A percentile compares a stretch with the other conserved stretches of the same genome.
Conservation (phyloP, 2,888 invertebrate species). For the Zygaena filipendulae region DNA sequence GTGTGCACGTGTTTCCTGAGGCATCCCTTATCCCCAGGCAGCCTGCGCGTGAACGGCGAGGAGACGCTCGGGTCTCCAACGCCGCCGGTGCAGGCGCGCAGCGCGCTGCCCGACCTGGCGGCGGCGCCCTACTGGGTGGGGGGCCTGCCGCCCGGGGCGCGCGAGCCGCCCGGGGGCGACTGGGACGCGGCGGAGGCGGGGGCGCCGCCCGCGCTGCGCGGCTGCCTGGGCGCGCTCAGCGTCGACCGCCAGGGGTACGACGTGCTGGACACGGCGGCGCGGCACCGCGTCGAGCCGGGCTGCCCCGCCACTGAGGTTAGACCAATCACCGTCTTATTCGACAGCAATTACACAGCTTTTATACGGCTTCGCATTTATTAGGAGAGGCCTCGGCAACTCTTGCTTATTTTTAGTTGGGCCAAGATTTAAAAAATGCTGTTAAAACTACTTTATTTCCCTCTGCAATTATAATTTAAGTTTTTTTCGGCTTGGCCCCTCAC, state of each 20-base stretch:
- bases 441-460: no score
- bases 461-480: no score
- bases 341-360: not conserved
- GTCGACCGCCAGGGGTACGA: conserved; percentile 79
- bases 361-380: no score
- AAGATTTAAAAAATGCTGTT: no score
- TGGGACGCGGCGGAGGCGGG: conserved; percentile 18
- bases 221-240: conserved; percentile 84
- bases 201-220: conserved; percentile 70
- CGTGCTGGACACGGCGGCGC: conserved; percentile 73
- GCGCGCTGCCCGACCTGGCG: conserved; percentile 74
- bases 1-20: no score
- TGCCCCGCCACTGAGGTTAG: conserved; percentile 78
- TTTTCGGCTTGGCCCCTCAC: no score
- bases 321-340: not conserved
- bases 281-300: conserved; percentile 78
- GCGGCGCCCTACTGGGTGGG: conserved; percentile 83
- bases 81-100: conserved; percentile 66
- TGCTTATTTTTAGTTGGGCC: no score
- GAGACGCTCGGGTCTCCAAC: conserved; percentile 74
- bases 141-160: conserved; percentile 79
- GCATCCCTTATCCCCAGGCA: conserved; percentile 49
- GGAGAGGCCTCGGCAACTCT: no score
- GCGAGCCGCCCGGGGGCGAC: conserved; percentile 27
- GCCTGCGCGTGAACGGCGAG: conserved; percentile 77